Evolutionary conservation across 1,140 invertebrate species (phyloP).

Genomic region (Lepidurus apus): DNA sequence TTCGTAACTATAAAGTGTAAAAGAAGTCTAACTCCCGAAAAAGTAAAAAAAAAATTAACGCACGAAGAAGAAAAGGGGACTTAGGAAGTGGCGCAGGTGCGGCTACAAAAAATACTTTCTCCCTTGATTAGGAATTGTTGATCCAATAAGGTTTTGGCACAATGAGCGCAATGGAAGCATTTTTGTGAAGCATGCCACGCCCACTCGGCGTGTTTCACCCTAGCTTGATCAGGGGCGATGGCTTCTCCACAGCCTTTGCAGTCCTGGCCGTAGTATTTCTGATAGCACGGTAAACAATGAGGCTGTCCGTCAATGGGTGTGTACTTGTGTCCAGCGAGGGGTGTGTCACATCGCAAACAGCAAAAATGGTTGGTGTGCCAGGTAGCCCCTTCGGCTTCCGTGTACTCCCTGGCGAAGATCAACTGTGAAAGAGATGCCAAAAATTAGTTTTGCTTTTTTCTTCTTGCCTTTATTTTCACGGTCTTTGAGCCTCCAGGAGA

Average conservation of each 20-base stretch:
- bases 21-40: too few species aligned
- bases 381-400: slow-evolving; percentile 69
- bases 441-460: slow-evolving; percentile 13
- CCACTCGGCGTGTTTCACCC: slow-evolving; percentile 64
- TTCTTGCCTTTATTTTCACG: background rate
- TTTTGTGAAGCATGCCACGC: slow-evolving; percentile 70
- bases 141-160: slow-evolving; percentile 63
- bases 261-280: slow-evolving; percentile 64
- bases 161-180: slow-evolving; percentile 68
- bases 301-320: slow-evolving; percentile 64
- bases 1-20: too few species aligned
- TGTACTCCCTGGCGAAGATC: slow-evolving; percentile 78
- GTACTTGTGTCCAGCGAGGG: slow-evolving; percentile 72
- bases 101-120: slow-evolving; percentile 43
- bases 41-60: background rate
- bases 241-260: slow-evolving; percentile 63
- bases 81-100: slow-evolving; percentile 23
- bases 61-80: background rate
- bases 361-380: slow-evolving; percentile 86
- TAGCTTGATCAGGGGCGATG: slow-evolving; percentile 69
- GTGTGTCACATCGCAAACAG: slow-evolving; percentile 75
- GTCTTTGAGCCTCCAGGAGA: background rate
- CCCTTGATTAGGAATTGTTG: slow-evolving; percentile 51
- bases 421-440: slow-evolving; percentile 49
- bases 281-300: slow-evolving; percentile 70